Conservation (phyloP, 2,888 invertebrate genomes). For the Nephrotoma guestfalica region DNA sequence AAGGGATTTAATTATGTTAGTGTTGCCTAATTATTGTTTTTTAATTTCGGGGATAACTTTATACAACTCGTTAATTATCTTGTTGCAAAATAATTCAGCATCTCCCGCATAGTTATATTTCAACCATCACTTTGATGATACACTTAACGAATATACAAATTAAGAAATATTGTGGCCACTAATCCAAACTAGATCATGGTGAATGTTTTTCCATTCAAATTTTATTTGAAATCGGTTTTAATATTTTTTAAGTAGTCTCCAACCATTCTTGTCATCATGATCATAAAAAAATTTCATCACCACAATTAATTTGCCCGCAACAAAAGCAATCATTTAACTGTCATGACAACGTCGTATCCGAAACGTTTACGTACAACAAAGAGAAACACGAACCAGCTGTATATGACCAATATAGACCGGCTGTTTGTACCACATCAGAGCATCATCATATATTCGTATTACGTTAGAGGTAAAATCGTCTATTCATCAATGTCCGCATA, state of each 20-base stretch:
- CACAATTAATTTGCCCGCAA: background rate
- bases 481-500: background rate
- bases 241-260: background rate
- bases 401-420: background rate
- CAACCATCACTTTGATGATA: too few species aligned
- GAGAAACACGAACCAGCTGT: background rate
- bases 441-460: background rate
- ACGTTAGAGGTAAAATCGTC: background rate
- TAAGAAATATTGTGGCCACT: background rate
- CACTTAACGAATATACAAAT: too few species aligned
- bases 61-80: too few species aligned
- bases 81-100: too few species aligned
- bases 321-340: background rate
- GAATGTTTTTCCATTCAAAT: background rate
- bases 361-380: background rate
- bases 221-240: background rate
- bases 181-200: background rate
- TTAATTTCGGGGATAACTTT: too few species aligned
- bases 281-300: background rate
- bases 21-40: too few species aligned
- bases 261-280: background rate
- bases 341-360: background rate
- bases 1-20: too few species aligned
- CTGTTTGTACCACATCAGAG: background rate
- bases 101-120: too few species aligned